phyloP scores from a whole-genome alignment of 2,113 vertebrate species.

The Podiceps cristatus region DNA sequence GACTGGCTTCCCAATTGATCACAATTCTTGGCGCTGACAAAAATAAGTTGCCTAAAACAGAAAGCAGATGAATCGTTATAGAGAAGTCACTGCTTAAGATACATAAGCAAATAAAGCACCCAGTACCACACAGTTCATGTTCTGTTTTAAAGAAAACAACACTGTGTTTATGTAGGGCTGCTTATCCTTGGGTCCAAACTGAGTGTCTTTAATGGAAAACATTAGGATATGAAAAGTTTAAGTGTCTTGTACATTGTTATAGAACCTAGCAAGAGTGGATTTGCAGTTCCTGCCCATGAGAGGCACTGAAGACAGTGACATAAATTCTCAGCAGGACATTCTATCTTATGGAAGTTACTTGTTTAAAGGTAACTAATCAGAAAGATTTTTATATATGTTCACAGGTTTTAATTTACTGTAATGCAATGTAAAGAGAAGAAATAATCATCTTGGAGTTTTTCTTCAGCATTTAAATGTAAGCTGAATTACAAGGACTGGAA shows the following conservation, averaged over 20 bases:
- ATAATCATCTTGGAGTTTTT: neutral
- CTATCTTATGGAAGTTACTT: neutral
- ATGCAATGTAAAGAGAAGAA: neutral
- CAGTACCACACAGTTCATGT: neutral
- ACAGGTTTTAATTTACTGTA: neutral
- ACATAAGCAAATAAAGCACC: neutral
- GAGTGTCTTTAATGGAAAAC: neutral
- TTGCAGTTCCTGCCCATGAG: neutral
- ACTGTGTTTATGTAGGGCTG: neutral
- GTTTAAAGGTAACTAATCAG: neutral
- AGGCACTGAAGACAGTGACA: neutral
- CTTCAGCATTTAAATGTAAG: neutral
- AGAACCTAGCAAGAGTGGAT: neutral
- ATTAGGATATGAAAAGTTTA: neutral
- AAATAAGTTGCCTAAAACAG: neutral
- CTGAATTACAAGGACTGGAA: neutral
- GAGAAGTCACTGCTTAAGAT: neutral
- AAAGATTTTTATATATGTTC: neutral
- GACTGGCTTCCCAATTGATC: neutral
- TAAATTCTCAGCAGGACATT: neutral
- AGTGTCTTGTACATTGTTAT: neutral
- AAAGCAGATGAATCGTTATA: neutral
- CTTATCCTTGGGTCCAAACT: neutral
- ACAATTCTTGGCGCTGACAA: neutral
- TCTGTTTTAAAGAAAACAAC: neutral